Base-by-base conservation (phyloP, 2,113 vertebrate genomes). In the Climacteris rufus region DNA sequence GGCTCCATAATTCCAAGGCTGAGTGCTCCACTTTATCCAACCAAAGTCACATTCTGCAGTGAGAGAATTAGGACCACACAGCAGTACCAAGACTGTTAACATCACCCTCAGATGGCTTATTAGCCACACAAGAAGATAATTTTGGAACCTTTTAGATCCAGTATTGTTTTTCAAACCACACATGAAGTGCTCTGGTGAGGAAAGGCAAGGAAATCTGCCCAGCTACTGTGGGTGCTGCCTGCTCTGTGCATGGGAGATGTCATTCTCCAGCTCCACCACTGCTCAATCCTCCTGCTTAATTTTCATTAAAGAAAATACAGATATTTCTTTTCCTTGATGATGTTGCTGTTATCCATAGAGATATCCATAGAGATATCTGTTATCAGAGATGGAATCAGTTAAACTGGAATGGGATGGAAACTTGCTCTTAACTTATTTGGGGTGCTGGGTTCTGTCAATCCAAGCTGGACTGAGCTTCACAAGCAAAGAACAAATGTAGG, bases 401-500 rank as follows among this genome's bases (percentile, higher is more conserved):
- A 11, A 56, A 6, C 9, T 57, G 45, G 53, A 47, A 65, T 8
- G 17, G 53, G 52, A 31, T 49, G 89, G 74, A 25, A 56, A 6
- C 13, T 84, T 47, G 37, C 28, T 60, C 31, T 37, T 35, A 31
- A 61, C 16, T 7, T 70, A 12, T 71, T 89, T 39, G 52, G 33
- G 25, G 56, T 44, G 20, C 25, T 83, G 25, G 31, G 45, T 79
- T 27, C 44, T 75, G 44, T 83, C 76, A 57, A 0, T 78, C 56
- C 80, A 50, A 77, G 88, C 64, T 83, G 89, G 71, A 83, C 86
- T 57, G 83, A 93, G 69, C 89, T 92, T 78, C 63, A 40, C 31
- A 15, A 31, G 80, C 95, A 79, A 57, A 85, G 83, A 95, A 94
- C 91, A 91, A 97, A 94, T 94, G 91, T 91, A 94, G 87, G 93